phyloP scores from a whole-genome alignment of 2,113 vertebrate species.

The Colinus virginianus region DNA sequence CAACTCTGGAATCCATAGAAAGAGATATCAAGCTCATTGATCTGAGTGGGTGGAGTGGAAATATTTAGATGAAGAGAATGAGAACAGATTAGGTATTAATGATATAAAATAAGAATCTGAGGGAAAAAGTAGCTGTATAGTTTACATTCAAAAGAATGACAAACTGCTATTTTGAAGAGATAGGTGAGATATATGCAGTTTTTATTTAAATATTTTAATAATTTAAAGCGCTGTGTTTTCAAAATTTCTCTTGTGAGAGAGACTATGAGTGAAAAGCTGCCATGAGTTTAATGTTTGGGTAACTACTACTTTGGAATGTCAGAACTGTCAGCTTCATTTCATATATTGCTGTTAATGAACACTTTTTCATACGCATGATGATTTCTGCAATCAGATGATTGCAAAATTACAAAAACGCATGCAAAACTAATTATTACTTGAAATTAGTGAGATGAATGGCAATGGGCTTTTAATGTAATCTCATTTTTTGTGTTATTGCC shows the following conservation, averaged over 20 bases:
- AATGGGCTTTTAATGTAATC: neutral
- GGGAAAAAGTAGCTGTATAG: neutral
- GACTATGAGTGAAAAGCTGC: neutral
- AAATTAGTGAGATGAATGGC: neutral
- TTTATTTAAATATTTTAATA: neutral
- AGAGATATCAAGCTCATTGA: neutral
- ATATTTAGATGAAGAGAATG: neutral
- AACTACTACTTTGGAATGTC: neutral
- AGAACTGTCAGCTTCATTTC: neutral
- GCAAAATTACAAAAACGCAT: neutral
- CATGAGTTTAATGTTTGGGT: neutral
- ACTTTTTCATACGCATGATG: neutral
- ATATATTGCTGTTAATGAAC: neutral
- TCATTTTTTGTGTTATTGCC: neutral
- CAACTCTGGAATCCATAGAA: neutral
- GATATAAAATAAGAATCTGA: neutral
- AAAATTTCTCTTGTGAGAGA: neutral
- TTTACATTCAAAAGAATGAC: neutral
- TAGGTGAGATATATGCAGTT: neutral
- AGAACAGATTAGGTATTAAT: neutral
- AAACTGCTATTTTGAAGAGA: neutral
- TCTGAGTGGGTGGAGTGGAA: neutral
- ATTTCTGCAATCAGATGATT: neutral
- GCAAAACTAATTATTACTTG: neutral
- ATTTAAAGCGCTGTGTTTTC: neutral